Conservation (phyloP, 1,140 invertebrate genomes). For the Telenomus remus region DNA sequence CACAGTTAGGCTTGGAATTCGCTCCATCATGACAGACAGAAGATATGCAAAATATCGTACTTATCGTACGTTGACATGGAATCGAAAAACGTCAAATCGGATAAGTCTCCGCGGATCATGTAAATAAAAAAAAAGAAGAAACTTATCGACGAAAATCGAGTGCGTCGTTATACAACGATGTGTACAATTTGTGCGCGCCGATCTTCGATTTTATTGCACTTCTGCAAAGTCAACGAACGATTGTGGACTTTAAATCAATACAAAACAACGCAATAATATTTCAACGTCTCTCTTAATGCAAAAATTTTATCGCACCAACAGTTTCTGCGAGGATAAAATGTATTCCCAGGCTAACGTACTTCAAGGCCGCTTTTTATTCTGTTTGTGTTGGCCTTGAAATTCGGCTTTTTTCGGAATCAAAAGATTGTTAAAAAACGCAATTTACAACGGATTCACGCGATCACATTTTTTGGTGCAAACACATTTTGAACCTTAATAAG, state of each 20-base stretch:
- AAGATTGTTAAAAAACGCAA: too few species aligned
- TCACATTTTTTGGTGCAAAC: conserved; percentile 19
- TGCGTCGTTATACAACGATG: not conserved
- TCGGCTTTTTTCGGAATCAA: too few species aligned
- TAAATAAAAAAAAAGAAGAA: conserved; percentile 7
- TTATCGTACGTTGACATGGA: conserved; percentile 47
- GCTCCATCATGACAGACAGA: conserved; percentile 44
- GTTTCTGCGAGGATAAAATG: conserved; percentile 1
- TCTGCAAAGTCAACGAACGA: not conserved
- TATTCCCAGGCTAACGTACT: too few species aligned
- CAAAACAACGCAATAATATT: conserved; percentile 17
- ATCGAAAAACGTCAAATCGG: conserved; percentile 36
- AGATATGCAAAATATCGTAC: conserved; percentile 69
- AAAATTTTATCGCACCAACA: conserved; percentile 17
- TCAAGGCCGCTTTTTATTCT: too few species aligned
- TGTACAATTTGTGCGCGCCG: too few species aligned
- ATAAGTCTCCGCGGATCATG: conserved; percentile 22
- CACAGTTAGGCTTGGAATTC: conserved; percentile 64
- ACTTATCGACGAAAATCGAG: conserved; percentile 6
- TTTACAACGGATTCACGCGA: conserved; percentile 22
- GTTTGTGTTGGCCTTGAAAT: too few species aligned
- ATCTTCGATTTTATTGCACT: conserved; percentile 21
- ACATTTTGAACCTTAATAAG: conserved; percentile 14
- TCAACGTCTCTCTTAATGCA: conserved; percentile 12
- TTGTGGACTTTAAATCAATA: conserved; percentile 20